Conservation (phyloP, 1,140 invertebrate species). For the Cydia amplana region DNA sequence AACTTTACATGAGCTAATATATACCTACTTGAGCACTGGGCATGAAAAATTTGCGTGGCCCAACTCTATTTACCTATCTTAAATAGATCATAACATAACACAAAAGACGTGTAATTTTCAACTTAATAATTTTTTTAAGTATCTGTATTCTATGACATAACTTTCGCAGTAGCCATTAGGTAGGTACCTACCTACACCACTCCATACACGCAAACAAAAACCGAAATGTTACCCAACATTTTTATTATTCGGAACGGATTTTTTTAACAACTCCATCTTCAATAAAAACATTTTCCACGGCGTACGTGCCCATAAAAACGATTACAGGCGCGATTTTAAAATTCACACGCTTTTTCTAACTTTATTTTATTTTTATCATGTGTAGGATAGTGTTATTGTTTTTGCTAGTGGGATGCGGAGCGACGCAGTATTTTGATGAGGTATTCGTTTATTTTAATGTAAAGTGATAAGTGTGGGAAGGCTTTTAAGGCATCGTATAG, state of each 20-base stretch:
- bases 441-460: neutral
- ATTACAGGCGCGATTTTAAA: neutral
- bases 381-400: neutral
- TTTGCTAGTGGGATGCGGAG: neutral
- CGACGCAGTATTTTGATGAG: neutral
- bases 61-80: no score
- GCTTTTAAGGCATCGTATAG: no score
- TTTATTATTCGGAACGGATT: slow-evolving; percentile 1
- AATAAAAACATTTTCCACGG: slow-evolving; percentile 9
- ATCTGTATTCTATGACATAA: no score
- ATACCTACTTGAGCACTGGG: no score
- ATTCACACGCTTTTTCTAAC: neutral
- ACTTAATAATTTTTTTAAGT: no score
- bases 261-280: slow-evolving; percentile 20
- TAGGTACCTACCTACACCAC: no score
- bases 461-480: no score
- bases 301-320: slow-evolving; percentile 5
- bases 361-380: slow-evolving; percentile 1
- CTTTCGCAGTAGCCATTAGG: neutral
- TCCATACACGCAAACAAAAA: neutral
- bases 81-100: no score
- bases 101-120: no score
- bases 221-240: neutral
- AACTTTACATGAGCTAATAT: no score
- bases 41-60: no score